Base-by-base conservation (phyloP, 2,888 invertebrate genomes). In the Chrysolina haemoptera region DNA sequence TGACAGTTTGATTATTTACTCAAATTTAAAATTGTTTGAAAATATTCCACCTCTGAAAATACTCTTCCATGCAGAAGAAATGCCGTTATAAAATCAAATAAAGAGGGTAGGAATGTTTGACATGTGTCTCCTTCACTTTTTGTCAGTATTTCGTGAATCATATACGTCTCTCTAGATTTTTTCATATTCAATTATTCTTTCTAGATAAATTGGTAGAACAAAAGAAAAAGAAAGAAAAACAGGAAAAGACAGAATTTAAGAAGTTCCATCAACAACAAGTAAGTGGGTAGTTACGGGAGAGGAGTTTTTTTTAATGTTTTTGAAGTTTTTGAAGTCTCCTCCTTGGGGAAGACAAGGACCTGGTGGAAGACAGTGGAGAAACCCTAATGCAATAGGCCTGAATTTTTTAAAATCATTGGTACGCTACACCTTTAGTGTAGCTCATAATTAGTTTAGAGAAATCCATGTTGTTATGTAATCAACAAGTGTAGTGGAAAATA, bases 381-480 rank as follows among this genome's bases (percentile, higher is more conserved):
- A 93, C 88, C 94, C 93, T 75, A 91, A 92, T 83, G 89, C 92
- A 85, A 90, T 94, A 83, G 95, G 94, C 83, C 88, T 91, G 81
- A 91, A 93, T 88, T 95, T 95, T 89, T 91, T 93, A 82, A 92
- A 93, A 86, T 95, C 95, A 80, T 90, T 95, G 94, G 94, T 94
- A 91, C 85, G 87, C 86, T 85, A 82, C 81, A 83, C 81, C 68
- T 74, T 62, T 73, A 55, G 82, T 81, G 84, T 84, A 83, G 84
- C 84, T 83, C 79, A 76, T 77, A 74, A 27, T 14, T 59, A 59
- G 59, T n/a, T 1, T 53, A 53, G 53, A 22, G 10, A 20, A 3
- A 1, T 20, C 20, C 12, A 11, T 11, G 18, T 10, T 48, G 3
- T 48, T 6, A 0, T 8, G 6, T 1, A 48, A 35, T 8, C 35